phyloP scores from a whole-genome alignment of 2,888 invertebrate genomes.

The Pocota personata region DNA sequence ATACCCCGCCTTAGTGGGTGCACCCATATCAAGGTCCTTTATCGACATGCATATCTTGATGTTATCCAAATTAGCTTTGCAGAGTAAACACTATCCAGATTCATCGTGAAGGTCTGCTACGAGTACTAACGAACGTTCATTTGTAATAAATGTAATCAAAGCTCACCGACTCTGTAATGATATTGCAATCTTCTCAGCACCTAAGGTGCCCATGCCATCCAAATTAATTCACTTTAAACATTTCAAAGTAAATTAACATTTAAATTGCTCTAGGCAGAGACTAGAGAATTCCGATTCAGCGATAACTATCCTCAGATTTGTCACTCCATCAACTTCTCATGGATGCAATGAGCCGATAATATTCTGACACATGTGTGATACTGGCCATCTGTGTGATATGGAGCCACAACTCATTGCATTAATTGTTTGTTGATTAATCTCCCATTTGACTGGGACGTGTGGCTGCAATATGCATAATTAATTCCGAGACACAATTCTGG shows the following conservation, averaged over 20 bases:
- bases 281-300: background rate
- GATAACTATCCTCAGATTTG: slow-evolving; percentile 44
- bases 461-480: slow-evolving; percentile 56
- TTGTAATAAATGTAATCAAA: too few relatives aligned
- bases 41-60: too few relatives aligned
- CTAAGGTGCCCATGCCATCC: background rate
- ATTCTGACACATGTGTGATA: slow-evolving; percentile 56
- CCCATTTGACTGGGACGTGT: slow-evolving; percentile 32
- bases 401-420: slow-evolving; percentile 60
- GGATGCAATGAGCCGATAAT: slow-evolving; percentile 59
- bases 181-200: background rate
- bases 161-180: background rate
- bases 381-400: slow-evolving; percentile 34
- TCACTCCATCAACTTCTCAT: slow-evolving; percentile 55
- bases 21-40: too few relatives aligned
- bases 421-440: slow-evolving; percentile 70
- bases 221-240: background rate
- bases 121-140: too few relatives aligned
- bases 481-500: slow-evolving; percentile 27
- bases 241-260: background rate
- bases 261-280: background rate
- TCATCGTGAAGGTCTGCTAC: too few relatives aligned
- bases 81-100: too few relatives aligned
- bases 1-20: too few relatives aligned
- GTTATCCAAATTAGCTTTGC: too few relatives aligned